phyloP scores from a whole-genome alignment of 1,140 invertebrate genomes.

The Daktulosphaira vitifoliae region DNA sequence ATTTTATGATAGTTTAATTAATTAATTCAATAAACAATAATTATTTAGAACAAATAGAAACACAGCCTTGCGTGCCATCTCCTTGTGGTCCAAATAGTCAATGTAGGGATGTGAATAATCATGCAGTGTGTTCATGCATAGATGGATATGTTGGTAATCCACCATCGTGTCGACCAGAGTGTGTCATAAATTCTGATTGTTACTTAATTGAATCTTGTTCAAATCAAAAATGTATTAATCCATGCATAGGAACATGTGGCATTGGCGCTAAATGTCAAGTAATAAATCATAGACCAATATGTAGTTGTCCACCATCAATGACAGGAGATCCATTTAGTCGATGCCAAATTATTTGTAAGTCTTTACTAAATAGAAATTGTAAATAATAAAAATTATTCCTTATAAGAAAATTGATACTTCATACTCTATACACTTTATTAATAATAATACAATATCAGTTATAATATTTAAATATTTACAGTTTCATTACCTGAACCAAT shows the following conservation, averaged over 20 bases:
- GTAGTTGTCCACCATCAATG: conserved; percentile 42
- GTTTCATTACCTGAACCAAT: conserved; percentile 38
- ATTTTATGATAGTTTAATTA: no score
- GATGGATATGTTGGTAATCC: conserved; percentile 52
- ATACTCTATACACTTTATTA: not conserved
- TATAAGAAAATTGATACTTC: no score
- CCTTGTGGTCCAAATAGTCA: conserved; percentile 62
- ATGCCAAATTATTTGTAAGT: conserved; percentile 39
- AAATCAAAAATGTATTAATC: conserved; percentile 53
- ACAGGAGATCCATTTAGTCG: conserved; percentile 43
- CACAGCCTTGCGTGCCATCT: conserved; percentile 56
- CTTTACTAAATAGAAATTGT: not conserved
- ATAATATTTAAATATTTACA: conserved; percentile 14
- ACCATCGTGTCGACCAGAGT: conserved; percentile 56
- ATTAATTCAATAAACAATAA: conserved; percentile 25
- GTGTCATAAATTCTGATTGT: conserved; percentile 54
- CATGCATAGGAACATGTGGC: conserved; percentile 56
- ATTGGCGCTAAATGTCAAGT: conserved; percentile 47
- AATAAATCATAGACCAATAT: conserved; percentile 55
- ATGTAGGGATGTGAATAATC: conserved; percentile 50
- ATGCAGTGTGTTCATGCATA: conserved; percentile 57
- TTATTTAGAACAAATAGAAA: conserved; percentile 31
- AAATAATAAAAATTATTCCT: no score
- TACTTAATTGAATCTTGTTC: conserved; percentile 51
- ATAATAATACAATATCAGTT: not conserved